Conservation (phyloP, 2,888 invertebrate species). For the Phymatocera aterrima region DNA sequence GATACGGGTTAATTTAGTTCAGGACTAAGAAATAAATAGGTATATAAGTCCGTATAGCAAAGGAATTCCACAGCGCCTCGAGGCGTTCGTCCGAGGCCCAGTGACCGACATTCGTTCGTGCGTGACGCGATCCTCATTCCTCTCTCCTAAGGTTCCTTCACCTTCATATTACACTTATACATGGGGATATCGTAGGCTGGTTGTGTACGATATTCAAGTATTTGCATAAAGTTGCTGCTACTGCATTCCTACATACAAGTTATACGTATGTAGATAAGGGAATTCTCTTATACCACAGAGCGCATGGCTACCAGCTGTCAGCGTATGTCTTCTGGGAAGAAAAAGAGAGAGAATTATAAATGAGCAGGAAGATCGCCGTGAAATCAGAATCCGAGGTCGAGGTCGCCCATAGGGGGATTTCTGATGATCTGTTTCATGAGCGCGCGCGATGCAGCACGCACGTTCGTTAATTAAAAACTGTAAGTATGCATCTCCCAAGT, state of each 20-base stretch:
- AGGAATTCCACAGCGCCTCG: conserved; percentile 50
- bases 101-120: conserved; percentile 66
- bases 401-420: conserved; percentile 13
- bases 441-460: not conserved
- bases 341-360: not conserved
- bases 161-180: too few species aligned
- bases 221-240: too few species aligned
- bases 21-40: not conserved
- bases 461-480: too few species aligned
- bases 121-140: conserved; percentile 56
- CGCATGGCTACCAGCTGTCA: too few species aligned
- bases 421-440: not conserved
- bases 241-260: too few species aligned
- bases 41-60: too few species aligned
- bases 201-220: too few species aligned
- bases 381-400: conserved; percentile 33
- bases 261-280: too few species aligned
- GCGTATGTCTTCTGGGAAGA: too few species aligned
- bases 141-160: conserved; percentile 52
- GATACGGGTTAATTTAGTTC: conserved; percentile 46
- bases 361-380: not conserved
- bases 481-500: too few species aligned
- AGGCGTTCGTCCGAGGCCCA: conserved; percentile 58
- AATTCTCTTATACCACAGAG: too few species aligned
- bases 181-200: too few species aligned